These are phyloP conservation scores for Dicrurus megarhynchus DNA, from an alignment of 2,113 vertebrate species.

Conservation along the genomic window DNA sequence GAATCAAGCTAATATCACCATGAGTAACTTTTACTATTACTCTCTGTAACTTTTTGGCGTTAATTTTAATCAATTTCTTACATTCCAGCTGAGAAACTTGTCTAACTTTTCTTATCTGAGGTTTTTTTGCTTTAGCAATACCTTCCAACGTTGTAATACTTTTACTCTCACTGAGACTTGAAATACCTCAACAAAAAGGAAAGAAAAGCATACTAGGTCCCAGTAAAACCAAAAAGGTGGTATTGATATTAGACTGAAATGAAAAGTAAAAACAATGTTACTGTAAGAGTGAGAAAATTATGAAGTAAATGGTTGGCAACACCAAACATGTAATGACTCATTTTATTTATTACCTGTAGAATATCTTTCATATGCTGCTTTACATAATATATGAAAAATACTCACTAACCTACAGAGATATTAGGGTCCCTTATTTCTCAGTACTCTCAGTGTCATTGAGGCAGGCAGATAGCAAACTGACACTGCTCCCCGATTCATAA, in stretches of 20 bases:
- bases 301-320: not conserved
- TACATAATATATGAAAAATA: not conserved
- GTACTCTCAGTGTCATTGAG: not conserved
- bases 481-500: not conserved
- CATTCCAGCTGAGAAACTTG: not conserved
- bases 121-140: not conserved
- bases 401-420: not conserved
- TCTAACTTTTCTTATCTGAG: not conserved
- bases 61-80: not conserved
- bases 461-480: not conserved
- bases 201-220: not conserved
- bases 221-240: rapidly evolving
- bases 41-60: not conserved
- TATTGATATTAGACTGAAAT: not conserved
- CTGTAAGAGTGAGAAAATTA: not conserved
- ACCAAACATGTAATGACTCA: not conserved
- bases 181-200: not conserved
- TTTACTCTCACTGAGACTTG: not conserved
- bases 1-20: not conserved
- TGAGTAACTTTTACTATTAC: not conserved
- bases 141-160: not conserved
- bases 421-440: not conserved
- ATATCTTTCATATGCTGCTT: not conserved
- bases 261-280: not conserved
- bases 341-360: not conserved